Conservation (phyloP, 2,113 vertebrate species). For the Scopus umbretta region DNA sequence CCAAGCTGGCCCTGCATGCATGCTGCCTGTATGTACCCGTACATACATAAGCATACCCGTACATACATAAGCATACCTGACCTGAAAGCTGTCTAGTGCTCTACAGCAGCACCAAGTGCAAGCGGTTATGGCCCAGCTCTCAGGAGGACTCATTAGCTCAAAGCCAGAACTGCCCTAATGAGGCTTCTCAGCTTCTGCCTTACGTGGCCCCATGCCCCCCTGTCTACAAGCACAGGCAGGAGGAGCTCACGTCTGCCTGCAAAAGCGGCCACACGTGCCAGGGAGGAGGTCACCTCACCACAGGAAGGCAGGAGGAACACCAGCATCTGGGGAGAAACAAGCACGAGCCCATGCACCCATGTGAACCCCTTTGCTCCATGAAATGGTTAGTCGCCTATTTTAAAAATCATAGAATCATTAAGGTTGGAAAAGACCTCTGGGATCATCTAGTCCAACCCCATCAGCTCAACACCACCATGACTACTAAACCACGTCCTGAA, state of each 20-base stretch:
- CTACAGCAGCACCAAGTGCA: accelerated
- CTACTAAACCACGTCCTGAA: too few relatives aligned
- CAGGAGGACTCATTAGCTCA: not conserved
- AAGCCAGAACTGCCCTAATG: not conserved
- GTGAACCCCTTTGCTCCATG: not conserved
- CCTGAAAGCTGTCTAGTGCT: not conserved
- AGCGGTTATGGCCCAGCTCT: not conserved
- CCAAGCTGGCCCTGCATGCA: accelerated
- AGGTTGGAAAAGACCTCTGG: too few relatives aligned
- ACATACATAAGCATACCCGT: accelerated
- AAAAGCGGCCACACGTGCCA: not conserved
- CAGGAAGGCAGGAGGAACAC: accelerated
- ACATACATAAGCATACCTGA: accelerated
- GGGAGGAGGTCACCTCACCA: not conserved
- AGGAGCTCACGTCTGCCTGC: not conserved
- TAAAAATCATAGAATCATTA: too few relatives aligned
- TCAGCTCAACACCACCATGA: too few relatives aligned
- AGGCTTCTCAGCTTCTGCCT: not conserved
- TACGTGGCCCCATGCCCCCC: not conserved
- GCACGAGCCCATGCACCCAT: accelerated
- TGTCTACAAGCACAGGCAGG: not conserved
- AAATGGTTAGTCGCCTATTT: not conserved
- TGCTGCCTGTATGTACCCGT: accelerated
- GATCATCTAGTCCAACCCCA: too few relatives aligned
- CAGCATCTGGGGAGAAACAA: not conserved